These are phyloP conservation scores for Brachyhypopomus occidentalis DNA, from an alignment of 2,113 vertebrate genomes.

Conservation along the genomic window DNA sequence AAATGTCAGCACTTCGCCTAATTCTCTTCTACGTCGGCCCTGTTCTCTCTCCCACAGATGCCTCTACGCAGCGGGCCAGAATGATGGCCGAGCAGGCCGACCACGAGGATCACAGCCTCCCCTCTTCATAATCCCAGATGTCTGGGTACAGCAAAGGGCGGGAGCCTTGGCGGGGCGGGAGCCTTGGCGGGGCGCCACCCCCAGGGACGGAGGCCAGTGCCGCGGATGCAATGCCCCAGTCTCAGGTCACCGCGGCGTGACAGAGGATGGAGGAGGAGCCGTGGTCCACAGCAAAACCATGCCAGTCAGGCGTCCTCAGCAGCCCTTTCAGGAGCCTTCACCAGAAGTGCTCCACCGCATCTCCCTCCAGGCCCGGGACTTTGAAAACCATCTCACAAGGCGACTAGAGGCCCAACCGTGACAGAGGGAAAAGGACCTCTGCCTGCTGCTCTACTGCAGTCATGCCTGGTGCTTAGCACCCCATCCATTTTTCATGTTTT, in stretches of 20 bases:
- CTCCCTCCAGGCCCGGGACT: conserved; percentile 21
- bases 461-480: conserved; percentile 70
- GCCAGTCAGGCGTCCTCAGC: too few species aligned
- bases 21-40: conserved; percentile 32
- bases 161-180: not conserved
- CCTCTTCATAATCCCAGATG: conserved; percentile 32
- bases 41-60: conserved; percentile 3
- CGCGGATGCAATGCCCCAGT: conserved; percentile 60
- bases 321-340: not conserved
- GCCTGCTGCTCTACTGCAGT: conserved; percentile 56
- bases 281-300: too few species aligned
- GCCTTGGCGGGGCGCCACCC: conserved; percentile 2
- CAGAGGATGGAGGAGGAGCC: not conserved
- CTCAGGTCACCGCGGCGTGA: conserved; percentile 64
- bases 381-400: conserved; percentile 2
- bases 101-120: conserved; percentile 52
- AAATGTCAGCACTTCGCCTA: conserved; percentile 41
- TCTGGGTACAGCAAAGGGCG: conserved; percentile 25
- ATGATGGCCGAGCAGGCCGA: conserved; percentile 45
- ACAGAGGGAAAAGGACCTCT: conserved; percentile 40
- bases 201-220: conserved; percentile 11
- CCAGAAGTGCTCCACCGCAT: conserved; percentile 69
- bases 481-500: conserved; percentile 79
- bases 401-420: conserved; percentile 31
- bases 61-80: conserved; percentile 33